Conservation (phyloP, 2,113 vertebrate species). For the Siphamia tubifer region DNA sequence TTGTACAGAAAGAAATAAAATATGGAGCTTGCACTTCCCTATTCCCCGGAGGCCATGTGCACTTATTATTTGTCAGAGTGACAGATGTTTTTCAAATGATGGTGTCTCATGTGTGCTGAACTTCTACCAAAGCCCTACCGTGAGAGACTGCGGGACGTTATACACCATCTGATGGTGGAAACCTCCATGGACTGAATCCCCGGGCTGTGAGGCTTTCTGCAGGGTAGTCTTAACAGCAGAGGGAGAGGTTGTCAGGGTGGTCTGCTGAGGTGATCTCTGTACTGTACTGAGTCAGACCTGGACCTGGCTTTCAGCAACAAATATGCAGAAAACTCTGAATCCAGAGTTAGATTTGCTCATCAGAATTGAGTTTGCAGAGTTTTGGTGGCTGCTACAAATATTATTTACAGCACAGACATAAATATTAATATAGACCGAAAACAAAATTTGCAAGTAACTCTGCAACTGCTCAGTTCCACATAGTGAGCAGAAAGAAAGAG, state of each 20-base stretch:
- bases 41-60: constrained; percentile 68
- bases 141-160: constrained; percentile 62
- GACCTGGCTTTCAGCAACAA: neutral
- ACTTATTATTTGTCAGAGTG: constrained; percentile 82
- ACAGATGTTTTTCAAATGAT: constrained; percentile 85
- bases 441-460: constrained; percentile 31
- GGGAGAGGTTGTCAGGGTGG: constrained; percentile 47
- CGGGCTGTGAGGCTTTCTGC: constrained; percentile 16
- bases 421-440: constrained; percentile 46
- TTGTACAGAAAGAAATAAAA: constrained; percentile 67
- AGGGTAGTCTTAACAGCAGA: constrained; percentile 18
- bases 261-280: constrained; percentile 20
- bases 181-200: constrained; percentile 54
- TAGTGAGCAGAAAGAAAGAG: constrained; percentile 28
- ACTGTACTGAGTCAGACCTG: neutral
- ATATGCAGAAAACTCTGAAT: neutral
- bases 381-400: constrained; percentile 22
- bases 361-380: neutral
- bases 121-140: constrained; percentile 65
- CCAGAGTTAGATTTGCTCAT: constrained; percentile 5
- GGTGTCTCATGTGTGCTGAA: constrained; percentile 77
- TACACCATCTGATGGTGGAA: constrained; percentile 59
- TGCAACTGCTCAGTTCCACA: constrained; percentile 7
- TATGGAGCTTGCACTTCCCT: constrained; percentile 72
- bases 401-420: constrained; percentile 26